Conservation (phyloP, 2,113 vertebrate genomes). For the Smithornis capensis region DNA sequence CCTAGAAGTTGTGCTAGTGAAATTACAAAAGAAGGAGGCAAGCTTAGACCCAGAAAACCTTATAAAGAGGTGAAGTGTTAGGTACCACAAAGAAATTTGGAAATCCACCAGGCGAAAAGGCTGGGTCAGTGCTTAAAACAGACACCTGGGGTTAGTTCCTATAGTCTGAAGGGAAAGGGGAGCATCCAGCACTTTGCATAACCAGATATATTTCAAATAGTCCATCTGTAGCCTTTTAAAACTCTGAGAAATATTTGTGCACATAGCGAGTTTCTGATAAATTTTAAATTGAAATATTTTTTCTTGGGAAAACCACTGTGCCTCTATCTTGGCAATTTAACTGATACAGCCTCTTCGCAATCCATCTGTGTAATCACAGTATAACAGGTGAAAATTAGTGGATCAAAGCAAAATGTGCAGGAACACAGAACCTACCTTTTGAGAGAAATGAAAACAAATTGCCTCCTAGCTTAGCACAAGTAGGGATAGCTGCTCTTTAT, state of each 20-base stretch:
- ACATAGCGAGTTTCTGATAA: background rate
- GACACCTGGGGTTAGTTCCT: background rate
- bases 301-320: background rate
- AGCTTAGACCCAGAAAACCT: background rate
- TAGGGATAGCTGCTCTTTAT: background rate
- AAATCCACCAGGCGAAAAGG: background rate
- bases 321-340: slow-evolving; percentile 47
- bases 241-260: slow-evolving; percentile 2
- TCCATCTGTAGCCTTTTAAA: slow-evolving; percentile 35
- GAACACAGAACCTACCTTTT: slow-evolving; percentile 9
- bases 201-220: background rate
- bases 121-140: background rate
- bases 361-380: slow-evolving; percentile 56
- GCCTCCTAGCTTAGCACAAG: background rate
- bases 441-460: slow-evolving; percentile 48
- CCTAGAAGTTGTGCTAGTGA: background rate
- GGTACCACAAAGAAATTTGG: background rate
- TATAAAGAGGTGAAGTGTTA: background rate
- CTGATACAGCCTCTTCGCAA: slow-evolving; percentile 4
- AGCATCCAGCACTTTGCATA: background rate
- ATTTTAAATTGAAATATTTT: slow-evolving; percentile 43
- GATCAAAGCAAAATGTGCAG: slow-evolving; percentile 36
- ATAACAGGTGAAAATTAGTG: slow-evolving; percentile 56
- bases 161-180: background rate
- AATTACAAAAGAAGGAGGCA: background rate